These are phyloP conservation scores for Calypte anna DNA, from an alignment of 2,113 vertebrate genomes.

Conservation along the genomic window DNA sequence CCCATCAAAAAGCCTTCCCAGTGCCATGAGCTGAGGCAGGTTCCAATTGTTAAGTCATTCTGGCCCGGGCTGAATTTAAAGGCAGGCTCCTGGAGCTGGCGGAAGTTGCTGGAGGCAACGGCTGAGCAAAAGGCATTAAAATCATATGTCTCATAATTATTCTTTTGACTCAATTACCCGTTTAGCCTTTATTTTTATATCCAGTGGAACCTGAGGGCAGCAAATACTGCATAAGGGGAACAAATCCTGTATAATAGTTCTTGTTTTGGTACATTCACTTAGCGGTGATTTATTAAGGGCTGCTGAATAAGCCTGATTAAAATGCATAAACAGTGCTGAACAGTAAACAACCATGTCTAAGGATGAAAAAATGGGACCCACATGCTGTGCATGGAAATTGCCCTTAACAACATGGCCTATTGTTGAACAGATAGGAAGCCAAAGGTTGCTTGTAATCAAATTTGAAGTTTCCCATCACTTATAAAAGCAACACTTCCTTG, in stretches of 20 bases:
- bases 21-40: slow-evolving; percentile 72
- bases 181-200: slow-evolving; percentile 73
- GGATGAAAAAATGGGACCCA: slow-evolving; percentile 89
- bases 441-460: slow-evolving; percentile 99
- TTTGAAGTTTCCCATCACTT: slow-evolving; percentile 93
- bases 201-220: slow-evolving; percentile 59
- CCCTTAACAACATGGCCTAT: slow-evolving; percentile 95
- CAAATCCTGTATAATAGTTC: slow-evolving; percentile 72
- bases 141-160: slow-evolving; percentile 70
- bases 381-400: slow-evolving; percentile 99
- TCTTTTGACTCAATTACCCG: slow-evolving; percentile 69
- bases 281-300: slow-evolving; percentile 86
- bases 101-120: slow-evolving; percentile 67
- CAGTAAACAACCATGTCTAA: slow-evolving; percentile 94
- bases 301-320: slow-evolving; percentile 85
- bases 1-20: slow-evolving; percentile 71
- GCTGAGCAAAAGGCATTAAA: slow-evolving; percentile 68
- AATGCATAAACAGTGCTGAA: slow-evolving; percentile 89
- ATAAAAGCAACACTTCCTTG: slow-evolving; percentile 86
- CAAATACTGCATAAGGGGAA: slow-evolving; percentile 69
- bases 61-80: slow-evolving; percentile 79
- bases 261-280: slow-evolving; percentile 80
- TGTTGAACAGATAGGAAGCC: slow-evolving; percentile 93
- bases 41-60: slow-evolving; percentile 79
- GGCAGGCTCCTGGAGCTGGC: slow-evolving; percentile 69